Conservation (phyloP, 2,888 invertebrate genomes). For the Eupeodes luniger region DNA sequence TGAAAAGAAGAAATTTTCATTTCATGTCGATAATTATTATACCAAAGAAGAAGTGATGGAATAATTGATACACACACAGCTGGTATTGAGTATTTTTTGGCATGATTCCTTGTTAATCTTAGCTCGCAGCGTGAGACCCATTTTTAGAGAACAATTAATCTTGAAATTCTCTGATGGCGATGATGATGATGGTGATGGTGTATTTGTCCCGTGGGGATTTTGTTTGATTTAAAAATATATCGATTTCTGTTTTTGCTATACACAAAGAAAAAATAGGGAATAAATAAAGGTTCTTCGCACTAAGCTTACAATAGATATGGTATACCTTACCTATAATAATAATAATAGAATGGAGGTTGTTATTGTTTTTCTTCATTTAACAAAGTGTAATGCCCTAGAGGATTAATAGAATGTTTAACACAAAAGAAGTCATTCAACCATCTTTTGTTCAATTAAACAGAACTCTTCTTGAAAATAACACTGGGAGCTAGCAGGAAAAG, state of each 20-base stretch:
- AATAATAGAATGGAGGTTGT: slow-evolving; percentile 9
- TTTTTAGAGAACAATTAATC: slow-evolving; percentile 68
- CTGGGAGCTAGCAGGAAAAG: no score
- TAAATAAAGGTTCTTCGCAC: slow-evolving; percentile 16
- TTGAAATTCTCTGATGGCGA: slow-evolving; percentile 6
- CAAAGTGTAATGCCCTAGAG: slow-evolving; percentile 12
- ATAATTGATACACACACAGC: slow-evolving; percentile 72
- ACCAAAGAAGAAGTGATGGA: slow-evolving; percentile 55
- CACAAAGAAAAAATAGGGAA: not conserved
- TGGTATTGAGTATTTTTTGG: slow-evolving; percentile 38
- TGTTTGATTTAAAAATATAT: slow-evolving; percentile 28
- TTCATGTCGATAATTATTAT: slow-evolving; percentile 65
- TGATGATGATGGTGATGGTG: no score
- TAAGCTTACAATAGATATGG: no score
- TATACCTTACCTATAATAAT: not conserved
- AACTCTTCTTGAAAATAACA: not conserved
- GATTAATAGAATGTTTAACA: not conserved
- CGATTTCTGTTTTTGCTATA: slow-evolving; percentile 16
- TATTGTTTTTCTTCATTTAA: not conserved
- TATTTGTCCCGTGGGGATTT: slow-evolving; percentile 11
- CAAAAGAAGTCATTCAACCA: slow-evolving; percentile 30
- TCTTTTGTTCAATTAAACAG: slow-evolving; percentile 23
- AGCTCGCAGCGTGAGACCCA: slow-evolving; percentile 62
- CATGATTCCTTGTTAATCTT: slow-evolving; percentile 54
- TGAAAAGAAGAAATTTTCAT: slow-evolving; percentile 47